Conservation (phyloP, 2,797 vertebrate genomes). For the Gymnothorax javanicus region DNA sequence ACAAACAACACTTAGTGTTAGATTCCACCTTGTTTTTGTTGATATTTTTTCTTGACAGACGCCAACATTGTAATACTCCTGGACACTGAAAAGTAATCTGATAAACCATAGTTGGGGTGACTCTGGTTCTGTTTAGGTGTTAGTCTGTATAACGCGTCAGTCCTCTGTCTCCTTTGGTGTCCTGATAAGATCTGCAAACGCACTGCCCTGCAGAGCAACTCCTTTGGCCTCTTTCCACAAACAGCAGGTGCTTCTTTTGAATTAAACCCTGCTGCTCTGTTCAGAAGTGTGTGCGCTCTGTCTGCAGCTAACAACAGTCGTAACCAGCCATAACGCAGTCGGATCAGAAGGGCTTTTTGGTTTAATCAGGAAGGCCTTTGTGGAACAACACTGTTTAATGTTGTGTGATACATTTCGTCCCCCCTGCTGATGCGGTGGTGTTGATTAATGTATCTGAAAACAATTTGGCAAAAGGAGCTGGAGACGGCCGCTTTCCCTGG, state of each 20-base stretch:
- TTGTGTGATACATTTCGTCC: constrained; percentile 38
- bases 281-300: constrained; percentile 51
- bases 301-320: constrained; percentile 44
- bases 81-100: not conserved
- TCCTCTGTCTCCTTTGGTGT: constrained; percentile 22
- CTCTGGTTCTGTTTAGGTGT: constrained; percentile 15
- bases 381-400: constrained; percentile 14
- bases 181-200: constrained; percentile 60
- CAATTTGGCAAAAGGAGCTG: not conserved
- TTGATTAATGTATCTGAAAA: constrained; percentile 34
- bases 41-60: not conserved
- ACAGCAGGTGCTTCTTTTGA: constrained; percentile 68
- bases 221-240: constrained; percentile 58
- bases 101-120: not conserved
- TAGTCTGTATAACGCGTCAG: constrained; percentile 14
- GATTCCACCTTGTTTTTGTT: not conserved
- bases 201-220: constrained; percentile 25
- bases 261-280: constrained; percentile 42
- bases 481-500: not conserved
- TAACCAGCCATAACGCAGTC: constrained; percentile 39
- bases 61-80: not conserved
- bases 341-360: constrained; percentile 19
- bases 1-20: too few relatives aligned
- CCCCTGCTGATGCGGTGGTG: constrained; percentile 43
- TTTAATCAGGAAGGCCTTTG: constrained; percentile 30